Evolutionary conservation across 2,113 vertebrate species (phyloP).

Genomic region (Megatriorchis doriae): DNA sequence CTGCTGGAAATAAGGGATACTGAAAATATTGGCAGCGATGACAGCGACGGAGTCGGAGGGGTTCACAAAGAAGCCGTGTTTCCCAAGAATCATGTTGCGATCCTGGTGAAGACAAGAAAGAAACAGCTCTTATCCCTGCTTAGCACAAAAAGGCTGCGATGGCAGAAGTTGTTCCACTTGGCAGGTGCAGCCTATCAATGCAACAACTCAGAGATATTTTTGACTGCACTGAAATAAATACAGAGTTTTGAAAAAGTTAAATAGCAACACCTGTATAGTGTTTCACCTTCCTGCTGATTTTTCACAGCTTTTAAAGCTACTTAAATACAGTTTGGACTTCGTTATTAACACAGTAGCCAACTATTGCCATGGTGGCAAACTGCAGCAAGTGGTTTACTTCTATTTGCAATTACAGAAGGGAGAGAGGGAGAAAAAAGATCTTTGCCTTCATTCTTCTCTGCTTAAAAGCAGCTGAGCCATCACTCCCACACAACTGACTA

Average conservation of each 20-base stretch:
- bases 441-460: not conserved
- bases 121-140: not conserved
- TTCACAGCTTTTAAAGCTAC: not conserved
- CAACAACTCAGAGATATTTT: not conserved
- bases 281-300: not conserved
- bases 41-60: conserved; percentile 95
- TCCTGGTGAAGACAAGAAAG: conserved; percentile 75
- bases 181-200: not conserved
- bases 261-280: not conserved
- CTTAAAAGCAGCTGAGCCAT: not conserved
- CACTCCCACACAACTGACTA: not conserved
- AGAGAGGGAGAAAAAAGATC: not conserved
- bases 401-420: not conserved
- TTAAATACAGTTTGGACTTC: not conserved
- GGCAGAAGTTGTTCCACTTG: not conserved
- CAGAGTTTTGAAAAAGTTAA: not conserved
- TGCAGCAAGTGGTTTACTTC: not conserved
- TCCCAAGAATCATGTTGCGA: conserved; percentile 97
- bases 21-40: conserved; percentile 92
- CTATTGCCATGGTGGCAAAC: not conserved
- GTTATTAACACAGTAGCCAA: not conserved
- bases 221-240: not conserved
- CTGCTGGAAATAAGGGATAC: conserved; percentile 95
- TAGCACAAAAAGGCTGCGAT: rapidly evolving
- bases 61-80: conserved; percentile 96